Evolutionary conservation across 23 tunicate species (phyloP).

Genomic region (Styela plicata): DNA sequence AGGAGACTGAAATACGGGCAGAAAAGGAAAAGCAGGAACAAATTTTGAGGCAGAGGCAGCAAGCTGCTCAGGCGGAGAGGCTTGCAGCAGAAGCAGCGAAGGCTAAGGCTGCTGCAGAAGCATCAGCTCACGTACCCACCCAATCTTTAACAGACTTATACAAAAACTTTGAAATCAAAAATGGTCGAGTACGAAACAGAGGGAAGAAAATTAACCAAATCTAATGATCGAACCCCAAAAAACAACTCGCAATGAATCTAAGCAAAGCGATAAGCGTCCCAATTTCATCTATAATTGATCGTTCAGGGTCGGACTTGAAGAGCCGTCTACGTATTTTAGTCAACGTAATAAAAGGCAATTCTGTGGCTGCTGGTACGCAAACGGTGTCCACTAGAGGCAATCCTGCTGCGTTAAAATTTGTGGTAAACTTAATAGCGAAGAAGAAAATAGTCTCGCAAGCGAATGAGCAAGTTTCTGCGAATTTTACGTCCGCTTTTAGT

Average conservation of each 20-base stretch:
- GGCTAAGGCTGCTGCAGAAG: conserved; percentile 6
- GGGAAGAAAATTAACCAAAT: background rate
- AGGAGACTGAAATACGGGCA: background rate
- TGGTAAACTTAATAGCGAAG: conserved; percentile 9
- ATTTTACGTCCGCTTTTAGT: conserved; percentile 71
- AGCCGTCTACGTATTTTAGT: conserved; percentile 38
- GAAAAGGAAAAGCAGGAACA: conserved; percentile 9
- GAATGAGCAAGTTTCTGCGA: conserved; percentile 66
- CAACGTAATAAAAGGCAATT: conserved; percentile 39
- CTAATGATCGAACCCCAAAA: background rate
- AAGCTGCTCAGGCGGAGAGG: conserved; percentile 14
- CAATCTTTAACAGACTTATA: background rate
- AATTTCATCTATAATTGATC: conserved; percentile 61
- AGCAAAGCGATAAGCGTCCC: conserved; percentile 64
- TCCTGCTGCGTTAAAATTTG: conserved; percentile 17
- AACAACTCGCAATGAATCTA: conserved; percentile 16
- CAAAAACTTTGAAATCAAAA: conserved; percentile 13
- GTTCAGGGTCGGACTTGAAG: conserved; percentile 85
- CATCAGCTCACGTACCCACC: background rate
- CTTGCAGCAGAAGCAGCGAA: background rate
- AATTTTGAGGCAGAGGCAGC: background rate
- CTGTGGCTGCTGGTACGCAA: conserved; percentile 15
- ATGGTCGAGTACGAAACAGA: conserved; percentile 3
- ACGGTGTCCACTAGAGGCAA: conserved; percentile 15
- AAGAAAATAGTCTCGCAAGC: conserved; percentile 45